Percentiles rank a stretch among this genome's conserved stretches.
These are phyloP conservation scores for Urechis unicinctus DNA, from an alignment of 2,888 invertebrate genomes.

Conservation along the genomic window DNA sequence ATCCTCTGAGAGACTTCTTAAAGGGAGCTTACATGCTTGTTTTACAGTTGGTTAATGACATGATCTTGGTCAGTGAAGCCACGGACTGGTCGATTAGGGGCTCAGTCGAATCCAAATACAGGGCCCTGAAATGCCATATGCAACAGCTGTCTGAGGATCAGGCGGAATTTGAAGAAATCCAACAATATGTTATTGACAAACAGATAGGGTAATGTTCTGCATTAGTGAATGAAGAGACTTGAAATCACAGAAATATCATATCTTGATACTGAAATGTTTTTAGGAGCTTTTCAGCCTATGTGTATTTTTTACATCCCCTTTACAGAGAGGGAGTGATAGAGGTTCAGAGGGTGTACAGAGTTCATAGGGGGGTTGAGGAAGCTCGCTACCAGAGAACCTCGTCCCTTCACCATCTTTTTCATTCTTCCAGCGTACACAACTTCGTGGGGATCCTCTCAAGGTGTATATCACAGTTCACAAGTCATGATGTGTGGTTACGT, in stretches of 20 bases:
- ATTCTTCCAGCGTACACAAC: constrained; percentile 40
- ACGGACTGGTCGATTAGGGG: constrained; percentile 35
- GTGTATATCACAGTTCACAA: constrained; percentile 17
- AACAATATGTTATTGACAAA: background rate
- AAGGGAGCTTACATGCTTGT: background rate
- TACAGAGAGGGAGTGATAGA: background rate
- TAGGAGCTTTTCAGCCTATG: too few relatives aligned
- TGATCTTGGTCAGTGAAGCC: constrained; percentile 43
- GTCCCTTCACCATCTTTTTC: constrained; percentile 35
- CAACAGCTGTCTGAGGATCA: too few relatives aligned
- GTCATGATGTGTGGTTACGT: too few relatives aligned
- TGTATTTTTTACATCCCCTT: background rate
- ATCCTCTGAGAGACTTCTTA: too few relatives aligned
- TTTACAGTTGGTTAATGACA: constrained; percentile 23
- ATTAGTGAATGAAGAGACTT: background rate
- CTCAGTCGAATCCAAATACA: constrained; percentile 35
- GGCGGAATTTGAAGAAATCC: background rate
- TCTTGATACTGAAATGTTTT: too few relatives aligned
- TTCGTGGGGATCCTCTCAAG: constrained; percentile 47
- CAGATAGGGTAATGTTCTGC: background rate
- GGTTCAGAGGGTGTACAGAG: constrained; percentile 26
- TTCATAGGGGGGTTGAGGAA: constrained; percentile 32
- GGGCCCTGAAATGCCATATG: constrained; percentile 39
- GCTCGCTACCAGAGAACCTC: constrained; percentile 26
- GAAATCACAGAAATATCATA: too few relatives aligned